Conservation (phyloP, 2,797 vertebrate species). For the Masticophis lateralis region DNA sequence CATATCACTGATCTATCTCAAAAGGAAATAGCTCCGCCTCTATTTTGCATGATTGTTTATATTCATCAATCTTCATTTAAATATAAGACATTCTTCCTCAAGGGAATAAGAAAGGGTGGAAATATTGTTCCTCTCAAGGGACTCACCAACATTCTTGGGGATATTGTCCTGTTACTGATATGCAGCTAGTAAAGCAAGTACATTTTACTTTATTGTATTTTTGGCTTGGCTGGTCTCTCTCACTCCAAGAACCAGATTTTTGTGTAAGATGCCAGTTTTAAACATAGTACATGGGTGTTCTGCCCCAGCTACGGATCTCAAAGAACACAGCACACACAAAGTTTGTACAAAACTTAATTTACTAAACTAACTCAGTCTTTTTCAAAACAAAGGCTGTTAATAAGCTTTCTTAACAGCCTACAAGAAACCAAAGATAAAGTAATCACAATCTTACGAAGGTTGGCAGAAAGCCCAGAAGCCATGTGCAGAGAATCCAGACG, state of each 20-base stretch:
- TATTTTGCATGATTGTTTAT: slow-evolving; percentile 49
- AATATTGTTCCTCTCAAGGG: background rate
- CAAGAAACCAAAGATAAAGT: no score
- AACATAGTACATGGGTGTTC: background rate
- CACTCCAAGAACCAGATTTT: background rate
- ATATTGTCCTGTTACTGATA: background rate
- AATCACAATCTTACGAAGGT: no score
- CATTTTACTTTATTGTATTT: background rate
- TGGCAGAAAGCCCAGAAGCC: no score
- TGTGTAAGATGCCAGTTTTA: background rate
- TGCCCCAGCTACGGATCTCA: no score
- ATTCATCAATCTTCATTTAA: slow-evolving; percentile 15
- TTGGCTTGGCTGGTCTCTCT: background rate
- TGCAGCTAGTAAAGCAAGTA: background rate
- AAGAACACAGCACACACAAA: no score
- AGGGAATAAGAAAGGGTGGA: background rate
- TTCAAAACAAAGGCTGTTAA: no score
- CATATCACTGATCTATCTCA: slow-evolving; percentile 43
- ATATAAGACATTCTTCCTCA: background rate
- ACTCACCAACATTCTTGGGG: background rate
- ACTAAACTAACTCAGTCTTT: no score
- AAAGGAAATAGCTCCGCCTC: slow-evolving; percentile 29
- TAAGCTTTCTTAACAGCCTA: no score
- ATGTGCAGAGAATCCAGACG: no score
- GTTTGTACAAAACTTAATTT: no score